Evolutionary conservation across 1,140 invertebrate genomes (phyloP), one percentile per base, ranked within the genome.

Genomic region (Drosophila sulfurigaster): DNA sequence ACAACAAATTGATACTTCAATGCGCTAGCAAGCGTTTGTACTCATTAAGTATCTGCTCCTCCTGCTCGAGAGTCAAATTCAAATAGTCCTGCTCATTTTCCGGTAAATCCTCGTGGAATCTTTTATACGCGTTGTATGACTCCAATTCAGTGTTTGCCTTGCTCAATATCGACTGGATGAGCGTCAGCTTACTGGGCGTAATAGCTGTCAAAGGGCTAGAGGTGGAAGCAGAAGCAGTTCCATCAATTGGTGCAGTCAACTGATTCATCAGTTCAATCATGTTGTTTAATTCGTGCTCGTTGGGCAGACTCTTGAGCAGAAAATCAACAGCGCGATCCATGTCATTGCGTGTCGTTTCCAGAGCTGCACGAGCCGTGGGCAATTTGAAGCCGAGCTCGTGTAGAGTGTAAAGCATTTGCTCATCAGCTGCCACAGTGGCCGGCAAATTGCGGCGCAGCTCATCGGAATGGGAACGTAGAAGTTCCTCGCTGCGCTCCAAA

Each of bases 31-130:
- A 81, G 0, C 93, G 92, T 79, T 94, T 93, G 88, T 95, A 96
- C 80, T 95, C 94, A 8, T 90, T 93, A 0, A 95, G 93, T 75
- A 95, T 94, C 28, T 94, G 91, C 78, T 95, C 94, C 82, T 96
- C 95, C 59, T 95, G 93, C 3, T 91, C 79, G 3, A 96, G 91
- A 0, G 93, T 93, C 7, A 95, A 88, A 91, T 95, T 94, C 57
- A 95, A 91, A 80, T 96, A 94, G 68, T 95, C 95, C 62, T 95
- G 94, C 43, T 95, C 94, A 5, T 94, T 94, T 1, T 90, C 91
- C 0, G 92, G 89, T 13, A 95, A 94, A 48, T 94, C 94, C 38
- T 94, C 93, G 8, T 94, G 92, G 48, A 96, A 93, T 3, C 95
- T 93, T 15, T 94, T 86, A 49, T 94, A 94, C 0, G 95, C 95